phyloP scores from a whole-genome alignment of 2,113 vertebrate species.

The Rhea americana region DNA sequence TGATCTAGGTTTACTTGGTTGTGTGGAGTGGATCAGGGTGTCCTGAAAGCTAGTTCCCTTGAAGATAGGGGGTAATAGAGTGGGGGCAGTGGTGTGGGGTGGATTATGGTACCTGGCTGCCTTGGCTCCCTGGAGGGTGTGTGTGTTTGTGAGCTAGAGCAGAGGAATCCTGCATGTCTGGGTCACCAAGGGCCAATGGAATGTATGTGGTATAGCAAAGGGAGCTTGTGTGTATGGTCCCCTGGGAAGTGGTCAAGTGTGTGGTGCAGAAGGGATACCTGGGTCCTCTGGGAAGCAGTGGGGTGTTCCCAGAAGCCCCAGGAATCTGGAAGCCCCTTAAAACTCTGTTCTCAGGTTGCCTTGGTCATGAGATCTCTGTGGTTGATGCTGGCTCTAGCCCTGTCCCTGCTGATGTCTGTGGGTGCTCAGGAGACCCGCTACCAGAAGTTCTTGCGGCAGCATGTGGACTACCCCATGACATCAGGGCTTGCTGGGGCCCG shows the following conservation, averaged over 20 bases:
- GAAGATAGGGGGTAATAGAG: not conserved
- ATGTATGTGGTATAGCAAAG: not conserved
- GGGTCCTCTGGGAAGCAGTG: not conserved
- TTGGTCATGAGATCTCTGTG: not conserved
- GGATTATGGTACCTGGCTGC: too few relatives aligned
- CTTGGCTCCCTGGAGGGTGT: too few relatives aligned
- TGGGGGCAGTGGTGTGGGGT: too few relatives aligned
- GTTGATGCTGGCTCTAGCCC: not conserved
- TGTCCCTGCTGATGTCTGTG: rapidly evolving
- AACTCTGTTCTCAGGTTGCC: not conserved
- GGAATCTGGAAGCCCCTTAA: not conserved
- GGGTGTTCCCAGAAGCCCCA: not conserved
- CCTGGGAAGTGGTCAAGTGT: not conserved
- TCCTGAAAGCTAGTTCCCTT: not conserved
- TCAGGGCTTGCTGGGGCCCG: rapidly evolving
- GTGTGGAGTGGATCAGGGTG: not conserved
- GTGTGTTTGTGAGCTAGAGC: too few relatives aligned
- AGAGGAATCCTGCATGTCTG: not conserved
- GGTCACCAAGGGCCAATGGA: not conserved
- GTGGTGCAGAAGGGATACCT: not conserved
- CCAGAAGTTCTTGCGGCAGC: constrained; percentile 52
- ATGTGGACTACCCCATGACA: not conserved
- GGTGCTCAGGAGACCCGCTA: constrained; percentile 2
- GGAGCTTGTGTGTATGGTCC: too few relatives aligned
- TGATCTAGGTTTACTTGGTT: not conserved